Conservation (phyloP, 2,888 invertebrate species). For the Agapostemon virescens region DNA sequence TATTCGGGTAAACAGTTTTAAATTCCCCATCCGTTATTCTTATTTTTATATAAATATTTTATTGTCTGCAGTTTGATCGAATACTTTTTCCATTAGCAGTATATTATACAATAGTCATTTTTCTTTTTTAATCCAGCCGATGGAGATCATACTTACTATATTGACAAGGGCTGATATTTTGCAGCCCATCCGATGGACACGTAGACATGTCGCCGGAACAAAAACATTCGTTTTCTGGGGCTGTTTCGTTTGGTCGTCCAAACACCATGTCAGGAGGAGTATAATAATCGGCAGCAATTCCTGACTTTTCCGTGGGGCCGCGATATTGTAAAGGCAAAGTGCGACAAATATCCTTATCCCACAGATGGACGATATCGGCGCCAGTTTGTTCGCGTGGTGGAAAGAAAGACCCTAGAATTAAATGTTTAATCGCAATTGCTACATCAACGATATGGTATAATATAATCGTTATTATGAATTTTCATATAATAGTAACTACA, state of each 20-base stretch:
- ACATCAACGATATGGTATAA: not conserved
- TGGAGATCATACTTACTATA: constrained; percentile 84
- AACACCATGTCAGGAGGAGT: constrained; percentile 87
- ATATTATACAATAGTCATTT: not conserved
- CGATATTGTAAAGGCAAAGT: constrained; percentile 88
- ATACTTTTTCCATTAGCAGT: not conserved
- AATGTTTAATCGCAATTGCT: not conserved
- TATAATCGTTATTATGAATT: not conserved
- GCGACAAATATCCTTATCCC: constrained; percentile 93
- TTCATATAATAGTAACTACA: not conserved
- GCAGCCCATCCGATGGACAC: constrained; percentile 88
- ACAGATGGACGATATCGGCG: constrained; percentile 87
- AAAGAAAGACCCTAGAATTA: constrained; percentile 87
- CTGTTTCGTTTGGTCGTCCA: constrained; percentile 81
- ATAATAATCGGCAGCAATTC: constrained; percentile 88
- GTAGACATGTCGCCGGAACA: constrained; percentile 85
- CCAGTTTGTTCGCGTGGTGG: constrained; percentile 85
- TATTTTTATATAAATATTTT: not conserved
- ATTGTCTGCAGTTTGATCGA: not conserved
- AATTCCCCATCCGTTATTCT: too few relatives aligned
- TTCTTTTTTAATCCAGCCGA: not conserved
- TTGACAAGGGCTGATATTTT: constrained; percentile 93
- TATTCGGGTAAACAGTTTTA: too few relatives aligned
- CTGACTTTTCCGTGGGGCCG: constrained; percentile 86
- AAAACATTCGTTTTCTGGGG: constrained; percentile 86